Evolutionary conservation across 2,797 vertebrate species (phyloP), one percentile per base, ranked within the genome.

Genomic region (Octomys mimax): DNA sequence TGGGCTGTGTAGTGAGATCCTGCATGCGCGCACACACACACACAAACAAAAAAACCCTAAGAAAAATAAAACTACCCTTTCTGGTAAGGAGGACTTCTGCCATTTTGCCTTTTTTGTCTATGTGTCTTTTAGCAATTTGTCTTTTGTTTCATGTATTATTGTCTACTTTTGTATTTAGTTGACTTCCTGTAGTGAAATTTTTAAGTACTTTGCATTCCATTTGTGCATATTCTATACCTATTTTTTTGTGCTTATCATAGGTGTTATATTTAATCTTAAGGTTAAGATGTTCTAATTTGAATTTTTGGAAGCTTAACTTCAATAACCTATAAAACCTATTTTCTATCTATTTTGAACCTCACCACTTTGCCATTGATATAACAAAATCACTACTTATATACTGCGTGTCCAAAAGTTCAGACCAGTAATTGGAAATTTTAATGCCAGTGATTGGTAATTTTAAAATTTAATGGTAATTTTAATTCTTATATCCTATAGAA

Each of bases 221-320:
- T 57, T 85, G 4, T 49, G n/a, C 68, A 62, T 54, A 21, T 87
- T 77, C 36, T 59, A 18, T 39, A 80, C 1, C 33, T 81, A 22
- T 66, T 73, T 49, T 89, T 73, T 28, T 88, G 49, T 68, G 4
- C 21, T 93, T 80, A 75, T 8, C 6, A 42, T 61, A 39, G 68
- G 36, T 42, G 78, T 95, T 59, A 42, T 68, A 64, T 46, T 91
- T 64, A 91, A 49, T 66, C 28, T 33, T 79, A 79, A 73, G 87
- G 12, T 24, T 79, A 49, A 24, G 5, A 7, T n/a, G 88, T 21
- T 68, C 57, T 88, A 79, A 79, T 61, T 84, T 91, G n/a, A 61
- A 78, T 59, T 91, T 87, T 70, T 91, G 28, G 9, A 78, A 93
- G 31, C 11, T 87, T 95, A 87, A 33, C 31, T 82, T 95, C 8